Percentiles rank a stretch among this genome's conserved stretches.
Evolutionary conservation across 2,888 invertebrate genomes (phyloP).

Genomic region (Oscheius sp.): DNA sequence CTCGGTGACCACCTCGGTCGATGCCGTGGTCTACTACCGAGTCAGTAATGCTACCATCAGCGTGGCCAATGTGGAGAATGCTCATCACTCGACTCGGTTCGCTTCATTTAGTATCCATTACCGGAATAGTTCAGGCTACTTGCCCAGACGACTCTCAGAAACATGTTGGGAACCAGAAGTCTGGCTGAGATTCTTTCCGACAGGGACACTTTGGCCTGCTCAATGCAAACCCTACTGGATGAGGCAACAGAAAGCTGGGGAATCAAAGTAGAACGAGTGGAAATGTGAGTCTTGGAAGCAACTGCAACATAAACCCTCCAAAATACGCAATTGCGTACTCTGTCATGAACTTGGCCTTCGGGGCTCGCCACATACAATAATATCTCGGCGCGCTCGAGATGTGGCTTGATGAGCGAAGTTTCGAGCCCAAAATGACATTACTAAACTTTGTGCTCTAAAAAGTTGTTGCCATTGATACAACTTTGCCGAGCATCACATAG

Average conservation of each 20-base stretch:
- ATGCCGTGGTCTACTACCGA: conserved; percentile 80
- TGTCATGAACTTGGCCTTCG: neutral
- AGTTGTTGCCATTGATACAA: no score
- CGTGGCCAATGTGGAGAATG: conserved; percentile 96
- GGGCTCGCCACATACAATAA: no score
- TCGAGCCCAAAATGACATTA: no score
- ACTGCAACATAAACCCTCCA: neutral
- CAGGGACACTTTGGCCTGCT: conserved; percentile 90
- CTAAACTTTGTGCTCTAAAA: no score
- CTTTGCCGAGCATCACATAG: no score
- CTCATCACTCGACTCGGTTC: conserved; percentile 63
- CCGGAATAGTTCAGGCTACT: conserved; percentile 61
- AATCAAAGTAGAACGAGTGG: conserved; percentile 84
- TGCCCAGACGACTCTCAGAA: conserved; percentile 77
- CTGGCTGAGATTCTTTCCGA: conserved; percentile 96
- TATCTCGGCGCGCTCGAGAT: no score
- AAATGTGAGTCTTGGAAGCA: conserved; percentile 82
- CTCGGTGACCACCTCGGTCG: conserved; percentile 95
- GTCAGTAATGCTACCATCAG: conserved; percentile 96
- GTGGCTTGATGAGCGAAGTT: no score
- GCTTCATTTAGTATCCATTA: neutral
- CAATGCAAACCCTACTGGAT: conserved; percentile 81
- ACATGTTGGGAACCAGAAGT: conserved; percentile 94
- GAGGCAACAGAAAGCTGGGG: conserved; percentile 76
- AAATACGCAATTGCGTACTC: neutral